Evolutionary conservation across 2,113 vertebrate genomes (phyloP).

Genomic region (Malurus alboscapulatus): DNA sequence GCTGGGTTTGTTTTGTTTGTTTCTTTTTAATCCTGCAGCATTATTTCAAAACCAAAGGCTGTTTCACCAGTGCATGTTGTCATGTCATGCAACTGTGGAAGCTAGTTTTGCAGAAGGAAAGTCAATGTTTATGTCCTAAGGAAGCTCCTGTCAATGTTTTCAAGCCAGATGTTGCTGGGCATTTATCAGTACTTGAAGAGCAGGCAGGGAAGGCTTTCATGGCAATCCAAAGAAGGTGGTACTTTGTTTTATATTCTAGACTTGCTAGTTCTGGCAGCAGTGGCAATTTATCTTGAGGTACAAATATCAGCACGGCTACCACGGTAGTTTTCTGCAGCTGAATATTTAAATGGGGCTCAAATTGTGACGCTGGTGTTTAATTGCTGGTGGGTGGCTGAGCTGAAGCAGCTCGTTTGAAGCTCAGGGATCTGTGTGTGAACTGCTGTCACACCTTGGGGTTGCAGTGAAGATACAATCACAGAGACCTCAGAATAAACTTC

Average conservation of each 20-base stretch:
- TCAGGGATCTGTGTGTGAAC: background rate
- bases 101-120: background rate
- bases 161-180: background rate
- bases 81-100: background rate
- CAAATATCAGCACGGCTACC: background rate
- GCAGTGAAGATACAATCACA: constrained; percentile 38
- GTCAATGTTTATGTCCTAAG: background rate
- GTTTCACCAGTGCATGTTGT: background rate
- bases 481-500: constrained; percentile 47
- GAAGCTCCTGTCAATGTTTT: background rate
- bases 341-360: background rate
- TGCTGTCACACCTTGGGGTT: constrained; percentile 46
- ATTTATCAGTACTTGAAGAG: background rate
- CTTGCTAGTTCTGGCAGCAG: background rate
- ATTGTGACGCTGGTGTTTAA: background rate
- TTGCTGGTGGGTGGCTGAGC: constrained; percentile 51
- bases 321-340: background rate
- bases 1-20: constrained; percentile 17
- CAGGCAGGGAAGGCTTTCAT: background rate
- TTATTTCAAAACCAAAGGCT: constrained; percentile 20
- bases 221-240: background rate
- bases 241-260: background rate
- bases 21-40: background rate
- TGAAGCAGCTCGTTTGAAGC: constrained; percentile 22
- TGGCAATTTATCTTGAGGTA: background rate